Conservation (phyloP, 2,888 invertebrate species). For the Syritta pipiens region DNA sequence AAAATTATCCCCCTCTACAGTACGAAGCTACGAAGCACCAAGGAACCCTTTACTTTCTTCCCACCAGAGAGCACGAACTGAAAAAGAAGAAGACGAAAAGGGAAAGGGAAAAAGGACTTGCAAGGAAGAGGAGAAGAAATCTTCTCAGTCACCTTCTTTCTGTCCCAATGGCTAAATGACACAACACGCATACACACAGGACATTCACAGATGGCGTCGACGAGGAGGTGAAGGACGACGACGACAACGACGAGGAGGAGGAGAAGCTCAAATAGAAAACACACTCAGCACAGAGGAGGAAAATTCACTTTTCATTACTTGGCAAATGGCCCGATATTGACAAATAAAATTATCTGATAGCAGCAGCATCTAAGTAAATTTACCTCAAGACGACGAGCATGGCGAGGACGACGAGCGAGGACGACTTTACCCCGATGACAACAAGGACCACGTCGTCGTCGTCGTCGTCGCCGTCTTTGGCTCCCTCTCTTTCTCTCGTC, state of each 20-base stretch:
- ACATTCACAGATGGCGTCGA: slow-evolving; percentile 14
- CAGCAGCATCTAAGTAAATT: slow-evolving; percentile 69
- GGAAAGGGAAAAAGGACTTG: slow-evolving; percentile 3
- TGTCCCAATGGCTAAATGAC: slow-evolving; percentile 55
- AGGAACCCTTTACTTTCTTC: slow-evolving; percentile 51
- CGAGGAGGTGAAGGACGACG: neutral
- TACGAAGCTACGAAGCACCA: slow-evolving; percentile 10
- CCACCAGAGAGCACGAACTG: neutral
- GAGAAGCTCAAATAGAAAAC: slow-evolving; percentile 50
- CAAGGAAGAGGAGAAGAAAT: slow-evolving; percentile 13
- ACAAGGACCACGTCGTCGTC: neutral
- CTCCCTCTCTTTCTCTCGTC: neutral
- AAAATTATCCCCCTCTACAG: slow-evolving; percentile 55
- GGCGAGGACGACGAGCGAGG: slow-evolving; percentile 20
- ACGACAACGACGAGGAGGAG: neutral
- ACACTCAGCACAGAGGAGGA: slow-evolving; percentile 56
- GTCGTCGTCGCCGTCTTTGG: slow-evolving; percentile 26
- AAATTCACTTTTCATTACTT: slow-evolving; percentile 70
- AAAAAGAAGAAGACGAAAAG: neutral
- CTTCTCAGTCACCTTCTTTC: slow-evolving; percentile 45
- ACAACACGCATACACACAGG: slow-evolving; percentile 45
- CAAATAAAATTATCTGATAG: slow-evolving; percentile 70
- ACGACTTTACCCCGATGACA: slow-evolving; percentile 15
- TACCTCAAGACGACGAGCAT: slow-evolving; percentile 63
- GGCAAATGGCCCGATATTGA: slow-evolving; percentile 70